Evolutionary conservation across 1,140 invertebrate species (phyloP), one percentile per base, ranked within the genome.

Genomic region (Musca vetustissima): DNA sequence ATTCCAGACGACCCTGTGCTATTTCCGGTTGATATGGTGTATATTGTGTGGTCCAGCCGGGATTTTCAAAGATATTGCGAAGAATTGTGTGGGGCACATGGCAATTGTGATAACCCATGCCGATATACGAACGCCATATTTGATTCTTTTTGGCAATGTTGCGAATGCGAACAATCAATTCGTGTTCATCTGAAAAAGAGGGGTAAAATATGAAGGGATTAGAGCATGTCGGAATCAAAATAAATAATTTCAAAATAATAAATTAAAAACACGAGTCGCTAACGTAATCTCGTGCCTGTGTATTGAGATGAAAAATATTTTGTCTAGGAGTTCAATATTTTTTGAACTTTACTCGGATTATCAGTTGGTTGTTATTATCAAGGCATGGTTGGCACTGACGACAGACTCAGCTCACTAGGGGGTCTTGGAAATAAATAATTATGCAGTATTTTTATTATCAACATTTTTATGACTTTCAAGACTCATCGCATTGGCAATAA

Each of bases 61-160:
- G 97, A 87, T 99, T 99, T 87, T 99, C 97, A 78, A 99, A 97
- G 72, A 99, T 93, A 80, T 99, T 99, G 72, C 98, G 87, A 85
- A 95, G 88, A 68, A 99, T 99, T 0, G 95, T 93, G 72, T 96
- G 92, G 0, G 98, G 98, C 11, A 96, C 93, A 76, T 93, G 92
- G 76, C 96, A 98, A 81, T 98, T 98, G 83, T 99, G 92, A 83
- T 98, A 99, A 0, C 98, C 98, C 92, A 99, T 97, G 0, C 98
- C 98, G 66, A 99, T 98, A 79, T 96, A 99, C 7, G 94, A 93
- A 67, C 96, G 87, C 93, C 95, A 99, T 73, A 97, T 87, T 83
- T 97, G 86, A 85, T 99, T 99, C 75, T 92, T 90, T 66, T 92
- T 88, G 0, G 94, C 91, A 71, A 98, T 92, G 70, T 89, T 84